phyloP scores from a whole-genome alignment of 2,797 vertebrate species.

The Eulemur coronatus region DNA sequence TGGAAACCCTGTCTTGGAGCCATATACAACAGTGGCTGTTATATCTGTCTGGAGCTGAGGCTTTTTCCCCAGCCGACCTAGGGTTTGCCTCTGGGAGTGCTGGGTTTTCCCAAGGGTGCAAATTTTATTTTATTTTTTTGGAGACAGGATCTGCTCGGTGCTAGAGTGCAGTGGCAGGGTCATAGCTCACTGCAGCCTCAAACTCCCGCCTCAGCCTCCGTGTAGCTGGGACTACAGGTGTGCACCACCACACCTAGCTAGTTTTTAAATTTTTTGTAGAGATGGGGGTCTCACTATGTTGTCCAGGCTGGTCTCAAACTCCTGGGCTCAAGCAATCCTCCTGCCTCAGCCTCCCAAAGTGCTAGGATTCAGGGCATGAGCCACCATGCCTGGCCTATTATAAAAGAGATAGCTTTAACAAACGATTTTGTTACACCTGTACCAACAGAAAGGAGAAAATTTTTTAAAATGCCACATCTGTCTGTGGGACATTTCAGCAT shows the following conservation, averaged over 20 bases:
- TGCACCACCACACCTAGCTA: neutral
- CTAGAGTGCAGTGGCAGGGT: neutral
- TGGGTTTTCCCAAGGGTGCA: neutral
- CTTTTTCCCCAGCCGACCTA: neutral
- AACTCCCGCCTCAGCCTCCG: neutral
- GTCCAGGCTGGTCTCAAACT: neutral
- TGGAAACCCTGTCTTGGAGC: neutral
- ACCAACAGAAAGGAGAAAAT: neutral
- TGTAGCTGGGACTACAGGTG: neutral
- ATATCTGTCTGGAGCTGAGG: neutral
- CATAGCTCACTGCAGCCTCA: neutral
- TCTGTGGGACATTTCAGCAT: neutral
- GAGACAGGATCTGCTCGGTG: neutral
- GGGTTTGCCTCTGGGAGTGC: neutral
- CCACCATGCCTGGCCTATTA: accelerated
- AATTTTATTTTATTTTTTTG: neutral
- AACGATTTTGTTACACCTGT: neutral
- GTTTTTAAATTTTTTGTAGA: neutral
- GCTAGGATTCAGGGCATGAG: neutral
- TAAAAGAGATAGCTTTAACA: neutral
- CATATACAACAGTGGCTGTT: neutral
- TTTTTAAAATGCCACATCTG: neutral
- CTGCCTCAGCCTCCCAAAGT: neutral
- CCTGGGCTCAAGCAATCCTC: neutral
- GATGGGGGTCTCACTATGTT: neutral